Base-by-base conservation (phyloP, 2,113 vertebrate species). In the Emydura subglobosa region DNA sequence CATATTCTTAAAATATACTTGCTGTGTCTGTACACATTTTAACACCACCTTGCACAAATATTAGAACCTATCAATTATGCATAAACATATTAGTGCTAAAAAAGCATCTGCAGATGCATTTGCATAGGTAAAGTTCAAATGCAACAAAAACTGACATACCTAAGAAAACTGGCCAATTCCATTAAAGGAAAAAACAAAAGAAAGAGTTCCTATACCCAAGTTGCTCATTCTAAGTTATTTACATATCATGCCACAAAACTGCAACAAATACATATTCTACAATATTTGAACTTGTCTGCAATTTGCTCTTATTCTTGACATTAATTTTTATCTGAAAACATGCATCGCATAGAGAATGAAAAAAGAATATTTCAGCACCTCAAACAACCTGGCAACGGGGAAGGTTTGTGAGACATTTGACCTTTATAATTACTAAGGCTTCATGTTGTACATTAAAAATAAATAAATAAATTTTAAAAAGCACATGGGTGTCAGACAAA, bases 391-490 rank as follows among this genome's bases (percentile, higher is more conserved):
- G 5, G 19, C 21, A 19, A 53, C 27, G 72, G 27, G 87, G 47
- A 6, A 49, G 7, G 16, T 1, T 17, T 91, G 83, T 92, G 83
- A 27, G 88, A 88, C 79, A n/a, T 55, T n/a, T n/a, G 87, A 94
- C 94, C 93, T 97, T 68, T 68, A 91, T 85, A 90, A 83, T 82
- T 83, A 93, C 92, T 89, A 7, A 29, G 86, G 74, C 89, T 93
- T 96, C 83, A 1, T 25, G 1, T 14, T 61, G 54, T 82, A 83
- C 94, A 82, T 6, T 19, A 19, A 68, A 31, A 82, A 53, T 17
- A 53, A 53, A 53, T 53, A 16, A 53, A 53, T 53, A 16, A 53
- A 53, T 53, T 53, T 16, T 47, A 83, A 91, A 81, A 82, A 96
- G 84, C 79, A 82, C 13, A 1, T 47, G 27, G 74, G 85, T 57